Conservation (phyloP, 2,797 vertebrate genomes). For the Poecilia picta region DNA sequence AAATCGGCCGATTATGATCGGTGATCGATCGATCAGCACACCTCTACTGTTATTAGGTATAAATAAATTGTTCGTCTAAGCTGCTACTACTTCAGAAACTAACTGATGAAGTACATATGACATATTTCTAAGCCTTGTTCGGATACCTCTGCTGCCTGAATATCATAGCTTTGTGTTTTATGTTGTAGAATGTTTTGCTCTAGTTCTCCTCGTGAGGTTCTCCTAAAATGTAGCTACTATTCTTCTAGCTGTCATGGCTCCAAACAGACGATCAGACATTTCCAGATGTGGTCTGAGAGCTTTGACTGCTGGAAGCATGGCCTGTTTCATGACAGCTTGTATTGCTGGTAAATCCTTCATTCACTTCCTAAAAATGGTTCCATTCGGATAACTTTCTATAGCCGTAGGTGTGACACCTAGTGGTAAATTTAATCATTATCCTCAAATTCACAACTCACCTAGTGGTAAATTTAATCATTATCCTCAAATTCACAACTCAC, state of each 20-base stretch:
- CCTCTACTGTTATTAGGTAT: too few relatives aligned
- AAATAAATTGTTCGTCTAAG: too few relatives aligned
- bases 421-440: not conserved
- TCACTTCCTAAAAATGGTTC: not conserved
- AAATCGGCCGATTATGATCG: too few relatives aligned
- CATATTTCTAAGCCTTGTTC: too few relatives aligned
- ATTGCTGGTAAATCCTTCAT: constrained; percentile 82
- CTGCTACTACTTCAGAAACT: too few relatives aligned
- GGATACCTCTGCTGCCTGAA: not conserved
- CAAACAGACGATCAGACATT: constrained; percentile 84
- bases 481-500: too few relatives aligned
- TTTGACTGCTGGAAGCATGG: constrained; percentile 82
- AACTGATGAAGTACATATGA: too few relatives aligned
- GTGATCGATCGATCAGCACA: too few relatives aligned
- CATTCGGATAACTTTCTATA: not conserved
- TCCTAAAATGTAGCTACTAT: not conserved
- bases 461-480: too few relatives aligned
- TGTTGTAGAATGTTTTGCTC: not conserved
- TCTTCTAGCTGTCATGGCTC: constrained; percentile 83
- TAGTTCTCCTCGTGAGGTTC: not conserved
- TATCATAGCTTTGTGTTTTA: not conserved
- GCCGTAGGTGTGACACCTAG: not conserved
- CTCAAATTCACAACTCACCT: too few relatives aligned
- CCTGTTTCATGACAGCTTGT: constrained; percentile 90
- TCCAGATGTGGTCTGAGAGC: constrained; percentile 79